Base-by-base conservation (phyloP, 1,140 invertebrate species). In the Belonocnema kinseyi region DNA sequence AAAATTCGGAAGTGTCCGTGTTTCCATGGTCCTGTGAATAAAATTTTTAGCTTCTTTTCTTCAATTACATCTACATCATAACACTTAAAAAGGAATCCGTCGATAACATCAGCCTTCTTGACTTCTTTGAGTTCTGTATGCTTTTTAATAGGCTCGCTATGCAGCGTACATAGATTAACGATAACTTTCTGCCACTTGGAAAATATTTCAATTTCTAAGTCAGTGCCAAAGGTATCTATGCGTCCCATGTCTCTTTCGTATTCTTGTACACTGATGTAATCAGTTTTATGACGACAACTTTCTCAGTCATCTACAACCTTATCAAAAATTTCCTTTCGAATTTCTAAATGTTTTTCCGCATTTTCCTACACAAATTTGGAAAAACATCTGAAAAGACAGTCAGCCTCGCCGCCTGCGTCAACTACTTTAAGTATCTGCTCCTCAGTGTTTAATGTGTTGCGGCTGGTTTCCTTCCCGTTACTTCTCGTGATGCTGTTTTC, bases 301-400 rank as follows among this genome's bases (percentile, higher is more conserved):
- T 51, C 13, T 71, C 74, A 76, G 73, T 79, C 73, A 12, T 50
- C 3, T 0, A 21, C 16, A 54, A 66, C 51, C 16, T 54, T 73
- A 13, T 76, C 14, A 12, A 76, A 74, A 21, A 79, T 58, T 17
- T 33, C 33, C 2, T 17, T 21, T 76, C 77, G 26, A 26, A 79
- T 70, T 19, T 66, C 16, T 2, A 52, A 19, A 54, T 79, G 74
- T 1, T 11, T 17, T 50, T 79, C 0, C 54, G 70, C 53, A 40
- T 14, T 6, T 1, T 17, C 14, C 17, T 76, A 54, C 19, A 79
- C 40, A 73, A 8, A 72, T 33, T 75, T 73, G 2, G 71, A 75
- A 5, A 75, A 72, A 58, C 73, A 52, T 56, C 77, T n/a, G 33
- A 78, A 78, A 12, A 78, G 54, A 46, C 77, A 78, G 14, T 78